These are phyloP conservation scores for Turdus rufiventris DNA, from an alignment of 2,113 vertebrate species.

Conservation along the genomic window DNA sequence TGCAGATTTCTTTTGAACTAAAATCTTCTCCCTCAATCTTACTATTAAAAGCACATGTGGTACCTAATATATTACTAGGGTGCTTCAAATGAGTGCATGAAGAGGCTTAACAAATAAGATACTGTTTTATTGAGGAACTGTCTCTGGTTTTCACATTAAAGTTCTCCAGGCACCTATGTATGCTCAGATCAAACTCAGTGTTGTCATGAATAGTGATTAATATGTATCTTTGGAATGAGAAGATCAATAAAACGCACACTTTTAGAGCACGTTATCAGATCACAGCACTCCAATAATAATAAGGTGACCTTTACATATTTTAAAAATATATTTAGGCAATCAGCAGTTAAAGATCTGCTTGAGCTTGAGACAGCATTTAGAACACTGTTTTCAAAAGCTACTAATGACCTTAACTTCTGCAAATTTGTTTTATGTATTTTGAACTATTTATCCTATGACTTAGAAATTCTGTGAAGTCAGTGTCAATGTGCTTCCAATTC, in stretches of 20 bases:
- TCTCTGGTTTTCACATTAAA: neutral
- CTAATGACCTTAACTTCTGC: neutral
- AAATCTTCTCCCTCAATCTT: neutral
- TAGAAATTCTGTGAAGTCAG: neutral
- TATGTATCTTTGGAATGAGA: neutral
- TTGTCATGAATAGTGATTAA: conserved; percentile 9
- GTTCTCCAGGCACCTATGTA: neutral
- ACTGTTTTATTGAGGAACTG: neutral
- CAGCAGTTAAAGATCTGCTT: neutral
- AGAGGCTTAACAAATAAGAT: neutral
- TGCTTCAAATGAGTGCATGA: neutral
- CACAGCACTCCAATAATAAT: neutral
- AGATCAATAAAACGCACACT: neutral
- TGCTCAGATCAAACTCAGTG: neutral
- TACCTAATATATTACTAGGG: neutral
- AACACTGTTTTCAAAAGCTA: neutral
- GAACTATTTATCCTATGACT: neutral
- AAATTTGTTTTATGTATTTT: neutral
- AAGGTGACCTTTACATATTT: neutral
- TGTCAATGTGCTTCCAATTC: neutral
- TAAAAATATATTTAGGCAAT: neutral
- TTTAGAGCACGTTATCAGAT: neutral
- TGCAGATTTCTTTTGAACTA: neutral
- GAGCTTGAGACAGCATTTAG: neutral
- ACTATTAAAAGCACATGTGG: neutral